phyloP scores from a whole-genome alignment of 2,888 invertebrate species.

The Euplexia lucipara region DNA sequence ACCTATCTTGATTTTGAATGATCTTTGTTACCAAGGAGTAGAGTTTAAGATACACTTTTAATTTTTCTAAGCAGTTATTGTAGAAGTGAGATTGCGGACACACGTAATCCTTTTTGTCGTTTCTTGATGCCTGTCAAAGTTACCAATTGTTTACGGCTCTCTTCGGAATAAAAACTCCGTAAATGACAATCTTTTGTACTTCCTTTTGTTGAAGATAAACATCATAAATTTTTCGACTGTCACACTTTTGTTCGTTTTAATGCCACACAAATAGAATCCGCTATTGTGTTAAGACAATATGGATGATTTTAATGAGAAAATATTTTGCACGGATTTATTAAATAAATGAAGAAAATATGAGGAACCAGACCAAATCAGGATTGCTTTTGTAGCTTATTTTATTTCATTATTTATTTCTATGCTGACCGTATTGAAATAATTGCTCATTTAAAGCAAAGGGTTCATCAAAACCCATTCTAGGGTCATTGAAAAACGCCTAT shows the following conservation, averaged over 20 bases:
- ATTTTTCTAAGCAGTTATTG: conserved; percentile 29
- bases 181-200: conserved; percentile 85
- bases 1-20: conserved; percentile 37
- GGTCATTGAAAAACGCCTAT: conserved; percentile 8
- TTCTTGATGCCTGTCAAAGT: conserved; percentile 86
- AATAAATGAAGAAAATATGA: conserved; percentile 20
- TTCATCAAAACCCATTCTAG: conserved; percentile 12
- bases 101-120: conserved; percentile 87
- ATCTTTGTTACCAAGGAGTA: conserved; percentile 55
- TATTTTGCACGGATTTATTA: conserved; percentile 51
- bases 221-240: conserved; percentile 83
- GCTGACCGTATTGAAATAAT: not conserved
- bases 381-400: not conserved
- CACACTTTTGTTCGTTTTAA: conserved; percentile 78
- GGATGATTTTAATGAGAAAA: conserved; percentile 62
- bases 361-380: not conserved
- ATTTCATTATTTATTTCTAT: not conserved
- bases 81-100: conserved; percentile 52
- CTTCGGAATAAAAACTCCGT: conserved; percentile 81
- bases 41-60: conserved; percentile 65
- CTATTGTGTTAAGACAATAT: conserved; percentile 66
- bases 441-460: not conserved
- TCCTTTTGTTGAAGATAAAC: conserved; percentile 83
- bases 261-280: conserved; percentile 79
- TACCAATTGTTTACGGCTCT: conserved; percentile 86